Evolutionary conservation across 2,888 invertebrate species (phyloP).

Genomic region (Papilio gigon): DNA sequence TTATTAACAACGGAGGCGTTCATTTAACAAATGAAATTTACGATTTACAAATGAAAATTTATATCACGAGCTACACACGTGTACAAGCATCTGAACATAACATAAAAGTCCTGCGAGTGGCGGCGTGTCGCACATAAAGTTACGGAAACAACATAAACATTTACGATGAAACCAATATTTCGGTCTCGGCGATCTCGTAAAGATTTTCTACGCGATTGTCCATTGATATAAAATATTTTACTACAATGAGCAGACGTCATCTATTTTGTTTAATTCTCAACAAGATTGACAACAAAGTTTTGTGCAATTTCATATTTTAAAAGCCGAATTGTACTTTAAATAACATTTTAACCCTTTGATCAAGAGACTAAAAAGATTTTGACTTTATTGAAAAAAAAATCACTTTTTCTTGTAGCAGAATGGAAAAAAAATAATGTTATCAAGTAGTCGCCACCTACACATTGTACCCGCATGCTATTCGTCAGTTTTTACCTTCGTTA

Average conservation of each 20-base stretch:
- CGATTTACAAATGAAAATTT: slow-evolving; percentile 3
- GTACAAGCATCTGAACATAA: slow-evolving; percentile 5
- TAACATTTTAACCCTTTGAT: too few species aligned
- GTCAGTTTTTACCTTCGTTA: too few species aligned
- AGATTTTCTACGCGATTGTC: slow-evolving; percentile 13
- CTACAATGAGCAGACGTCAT: neutral
- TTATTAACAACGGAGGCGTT: neutral
- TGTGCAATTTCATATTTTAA: neutral
- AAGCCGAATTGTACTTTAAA: neutral
- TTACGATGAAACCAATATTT: slow-evolving; percentile 32
- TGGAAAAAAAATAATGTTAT: too few species aligned
- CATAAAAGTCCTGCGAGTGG: slow-evolving; percentile 14
- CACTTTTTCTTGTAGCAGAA: too few species aligned
- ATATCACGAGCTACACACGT: neutral
- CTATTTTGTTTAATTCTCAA: neutral
- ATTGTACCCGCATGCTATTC: too few species aligned
- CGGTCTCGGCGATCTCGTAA: slow-evolving; percentile 14
- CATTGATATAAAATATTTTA: slow-evolving; percentile 19
- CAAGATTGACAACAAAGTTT: neutral
- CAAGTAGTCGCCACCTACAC: too few species aligned
- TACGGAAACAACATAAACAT: slow-evolving; percentile 31
- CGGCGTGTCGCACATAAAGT: slow-evolving; percentile 20
- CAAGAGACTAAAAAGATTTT: too few species aligned
- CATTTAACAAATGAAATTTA: neutral
- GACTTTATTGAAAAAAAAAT: too few species aligned